Percentiles rank a stretch among this genome's conserved stretches.
These are phyloP conservation scores for Erpobdella octoculata DNA, from an alignment of 2,888 invertebrate genomes.

Conservation along the genomic window DNA sequence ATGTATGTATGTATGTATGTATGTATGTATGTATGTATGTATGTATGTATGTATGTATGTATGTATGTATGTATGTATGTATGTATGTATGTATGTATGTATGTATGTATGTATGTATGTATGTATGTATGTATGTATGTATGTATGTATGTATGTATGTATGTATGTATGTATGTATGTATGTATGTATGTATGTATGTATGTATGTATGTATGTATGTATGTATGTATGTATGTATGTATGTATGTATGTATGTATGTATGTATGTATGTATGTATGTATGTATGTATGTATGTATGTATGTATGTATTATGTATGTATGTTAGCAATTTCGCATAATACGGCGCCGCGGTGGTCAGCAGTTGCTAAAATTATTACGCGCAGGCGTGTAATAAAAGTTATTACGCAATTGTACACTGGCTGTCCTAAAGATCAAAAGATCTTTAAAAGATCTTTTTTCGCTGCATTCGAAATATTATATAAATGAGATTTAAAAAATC, in stretches of 20 bases:
- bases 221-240: conserved; percentile 18
- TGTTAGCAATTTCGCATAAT: too few relatives aligned
- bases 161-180: conserved; percentile 6
- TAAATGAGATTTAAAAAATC: too few relatives aligned
- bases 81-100: conserved; percentile 21
- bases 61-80: too few relatives aligned
- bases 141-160: conserved; percentile 7
- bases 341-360: too few relatives aligned
- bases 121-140: conserved; percentile 14
- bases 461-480: too few relatives aligned
- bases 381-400: too few relatives aligned
- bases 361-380: too few relatives aligned
- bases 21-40: neutral
- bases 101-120: conserved; percentile 14
- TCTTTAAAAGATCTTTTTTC: too few relatives aligned
- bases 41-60: neutral
- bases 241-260: conserved; percentile 3
- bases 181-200: conserved; percentile 23
- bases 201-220: conserved; percentile 24
- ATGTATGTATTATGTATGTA: too few relatives aligned
- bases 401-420: too few relatives aligned
- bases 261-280: neutral
- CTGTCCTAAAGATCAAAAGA: too few relatives aligned
- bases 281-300: conserved; percentile 8
- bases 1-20: neutral